phyloP scores from a whole-genome alignment of 2,113 vertebrate species.

The Lophura nycthemera region DNA sequence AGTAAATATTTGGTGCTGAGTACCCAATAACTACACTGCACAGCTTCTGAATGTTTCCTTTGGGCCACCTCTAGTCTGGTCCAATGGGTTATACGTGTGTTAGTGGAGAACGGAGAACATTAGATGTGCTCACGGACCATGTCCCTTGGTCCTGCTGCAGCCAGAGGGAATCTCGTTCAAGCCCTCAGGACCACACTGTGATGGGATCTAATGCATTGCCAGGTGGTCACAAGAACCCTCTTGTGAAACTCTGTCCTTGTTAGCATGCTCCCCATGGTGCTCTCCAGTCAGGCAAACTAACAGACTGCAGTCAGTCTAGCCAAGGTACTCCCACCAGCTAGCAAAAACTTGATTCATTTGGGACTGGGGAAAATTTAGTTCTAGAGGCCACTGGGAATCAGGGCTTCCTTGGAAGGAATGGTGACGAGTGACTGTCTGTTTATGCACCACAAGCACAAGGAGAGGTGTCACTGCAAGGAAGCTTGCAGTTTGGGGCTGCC shows the following conservation, averaged over 20 bases:
- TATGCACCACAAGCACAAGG: rapidly evolving
- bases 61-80: not conserved
- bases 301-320: too few species aligned
- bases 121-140: too few species aligned
- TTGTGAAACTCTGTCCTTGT: not conserved
- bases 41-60: not conserved
- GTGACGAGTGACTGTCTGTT: rapidly evolving
- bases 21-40: rapidly evolving
- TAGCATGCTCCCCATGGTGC: too few species aligned
- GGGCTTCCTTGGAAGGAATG: not conserved
- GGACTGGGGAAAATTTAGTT: not conserved
- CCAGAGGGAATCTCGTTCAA: not conserved
- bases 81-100: rapidly evolving
- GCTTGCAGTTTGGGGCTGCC: rapidly evolving
- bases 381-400: not conserved
- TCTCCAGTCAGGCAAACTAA: not conserved
- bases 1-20: not conserved
- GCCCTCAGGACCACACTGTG: not conserved
- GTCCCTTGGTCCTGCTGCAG: not conserved
- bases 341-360: not conserved
- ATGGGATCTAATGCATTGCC: not conserved
- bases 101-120: not conserved
- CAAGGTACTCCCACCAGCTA: too few species aligned
- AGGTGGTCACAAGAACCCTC: not conserved
- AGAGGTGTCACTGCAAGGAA: rapidly evolving